phyloP scores from a whole-genome alignment of 2,797 vertebrate species.

The Melanotaenia boesemani region DNA sequence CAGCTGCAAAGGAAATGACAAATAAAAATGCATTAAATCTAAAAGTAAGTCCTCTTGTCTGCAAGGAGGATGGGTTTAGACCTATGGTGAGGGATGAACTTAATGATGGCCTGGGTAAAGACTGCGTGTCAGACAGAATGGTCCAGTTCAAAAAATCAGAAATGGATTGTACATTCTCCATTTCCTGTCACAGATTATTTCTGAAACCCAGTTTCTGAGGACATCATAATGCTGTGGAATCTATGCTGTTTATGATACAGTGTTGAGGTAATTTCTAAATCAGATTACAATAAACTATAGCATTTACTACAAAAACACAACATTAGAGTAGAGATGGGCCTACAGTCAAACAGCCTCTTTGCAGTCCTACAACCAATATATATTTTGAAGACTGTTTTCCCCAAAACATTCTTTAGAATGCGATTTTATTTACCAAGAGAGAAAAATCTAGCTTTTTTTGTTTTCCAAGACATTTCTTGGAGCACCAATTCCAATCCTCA shows the following conservation, averaged over 20 bases:
- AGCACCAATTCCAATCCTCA: not conserved
- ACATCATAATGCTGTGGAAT: not conserved
- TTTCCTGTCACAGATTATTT: constrained; percentile 17
- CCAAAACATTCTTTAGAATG: not conserved
- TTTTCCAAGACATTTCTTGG: constrained; percentile 10
- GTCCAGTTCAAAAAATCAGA: constrained; percentile 15
- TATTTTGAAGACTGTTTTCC: not conserved
- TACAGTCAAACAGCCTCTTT: not conserved
- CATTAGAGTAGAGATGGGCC: not conserved
- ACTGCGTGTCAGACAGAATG: not conserved
- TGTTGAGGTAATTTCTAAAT: constrained; percentile 3
- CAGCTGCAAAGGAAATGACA: constrained; percentile 13
- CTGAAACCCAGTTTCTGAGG: not conserved
- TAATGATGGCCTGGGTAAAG: constrained; percentile 8
- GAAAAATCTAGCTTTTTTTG: constrained; percentile 4
- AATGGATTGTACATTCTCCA: not conserved
- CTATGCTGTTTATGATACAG: not conserved
- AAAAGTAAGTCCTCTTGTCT: constrained; percentile 20
- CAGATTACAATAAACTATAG: not conserved
- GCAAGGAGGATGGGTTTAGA: constrained; percentile 1
- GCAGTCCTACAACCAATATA: not conserved
- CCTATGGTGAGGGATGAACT: not conserved
- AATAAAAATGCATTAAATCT: constrained; percentile 24
- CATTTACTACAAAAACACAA: not conserved
- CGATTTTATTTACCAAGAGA: not conserved